A percentile compares a stretch with the other conserved stretches of the same genome.
These are phyloP conservation scores for Unio pictorum DNA, from an alignment of 2,888 invertebrate species.

Conservation along the genomic window DNA sequence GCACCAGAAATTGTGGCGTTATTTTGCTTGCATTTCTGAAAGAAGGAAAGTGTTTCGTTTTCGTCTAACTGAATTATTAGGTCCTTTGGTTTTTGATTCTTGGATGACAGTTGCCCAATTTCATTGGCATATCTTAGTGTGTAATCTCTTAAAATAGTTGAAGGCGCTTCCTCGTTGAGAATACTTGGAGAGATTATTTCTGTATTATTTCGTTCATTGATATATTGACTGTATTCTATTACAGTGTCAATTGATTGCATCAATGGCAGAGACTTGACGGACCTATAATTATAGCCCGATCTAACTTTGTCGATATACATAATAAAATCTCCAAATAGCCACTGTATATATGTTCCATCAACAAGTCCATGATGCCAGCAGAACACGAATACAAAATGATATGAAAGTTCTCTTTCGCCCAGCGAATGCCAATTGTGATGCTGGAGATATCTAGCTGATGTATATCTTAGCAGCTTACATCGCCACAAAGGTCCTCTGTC, in stretches of 20 bases:
- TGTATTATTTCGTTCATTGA: neutral
- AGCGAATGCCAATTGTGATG: neutral
- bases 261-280: slow-evolving; percentile 16
- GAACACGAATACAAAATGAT: slow-evolving; percentile 24
- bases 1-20: slow-evolving; percentile 11
- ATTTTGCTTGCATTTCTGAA: slow-evolving; percentile 7
- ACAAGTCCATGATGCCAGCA: slow-evolving; percentile 27
- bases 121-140: slow-evolving; percentile 17
- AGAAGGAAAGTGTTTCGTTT: slow-evolving; percentile 10
- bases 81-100: slow-evolving; percentile 14
- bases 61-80: slow-evolving; percentile 16
- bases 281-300: neutral
- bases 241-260: slow-evolving; percentile 24
- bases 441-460: neutral
- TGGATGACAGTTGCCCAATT: slow-evolving; percentile 5
- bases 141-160: slow-evolving; percentile 10
- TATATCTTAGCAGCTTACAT: slow-evolving; percentile 14
- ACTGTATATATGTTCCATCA: slow-evolving; percentile 28
- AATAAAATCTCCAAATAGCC: slow-evolving; percentile 33
- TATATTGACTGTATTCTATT: slow-evolving; percentile 2
- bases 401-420: neutral
- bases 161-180: neutral
- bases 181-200: no score
- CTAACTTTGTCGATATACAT: slow-evolving; percentile 22
- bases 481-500: slow-evolving; percentile 15